Conservation (phyloP, 1,140 invertebrate genomes). For the Drosophila athabasca region DNA sequence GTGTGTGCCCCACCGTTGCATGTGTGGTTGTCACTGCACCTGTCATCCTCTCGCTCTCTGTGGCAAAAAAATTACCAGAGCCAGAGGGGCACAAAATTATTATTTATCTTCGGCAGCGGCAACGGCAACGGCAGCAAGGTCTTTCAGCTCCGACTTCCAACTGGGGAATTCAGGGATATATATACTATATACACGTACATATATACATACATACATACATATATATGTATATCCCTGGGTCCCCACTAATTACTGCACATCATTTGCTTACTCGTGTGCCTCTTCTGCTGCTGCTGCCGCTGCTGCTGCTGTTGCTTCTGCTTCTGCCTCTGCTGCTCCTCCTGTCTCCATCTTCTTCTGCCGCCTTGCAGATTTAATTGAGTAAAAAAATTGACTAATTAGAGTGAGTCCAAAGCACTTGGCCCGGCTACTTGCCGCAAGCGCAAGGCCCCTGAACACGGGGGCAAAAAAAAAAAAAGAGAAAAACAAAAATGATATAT, state of each 20-base stretch:
- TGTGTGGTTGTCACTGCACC: conserved; percentile 77
- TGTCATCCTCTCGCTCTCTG: conserved; percentile 68
- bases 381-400: conserved; percentile 81
- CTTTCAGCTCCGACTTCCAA: conserved; percentile 43
- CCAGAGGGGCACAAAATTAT: conserved; percentile 61
- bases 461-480: conserved; percentile 33
- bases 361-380: conserved; percentile 73
- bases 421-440: conserved; percentile 56
- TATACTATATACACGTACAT: background rate
- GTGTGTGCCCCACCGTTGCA: conserved; percentile 29
- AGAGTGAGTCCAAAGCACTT: conserved; percentile 76
- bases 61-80: conserved; percentile 40
- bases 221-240: conserved; percentile 25
- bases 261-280: conserved; percentile 78
- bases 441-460: conserved; percentile 4
- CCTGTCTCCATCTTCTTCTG: conserved; percentile 36
- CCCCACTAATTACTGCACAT: conserved; percentile 79
- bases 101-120: conserved; percentile 64
- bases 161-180: conserved; percentile 36
- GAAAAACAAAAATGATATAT: conserved; percentile 7
- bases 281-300: conserved; percentile 6
- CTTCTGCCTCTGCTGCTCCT: conserved; percentile 5
- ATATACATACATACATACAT: conserved; percentile 29
- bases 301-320: conserved; percentile 9
- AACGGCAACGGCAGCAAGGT: conserved; percentile 34